Evolutionary conservation across 2,113 vertebrate species (phyloP).

Genomic region (Nothoprocta pentlandii): DNA sequence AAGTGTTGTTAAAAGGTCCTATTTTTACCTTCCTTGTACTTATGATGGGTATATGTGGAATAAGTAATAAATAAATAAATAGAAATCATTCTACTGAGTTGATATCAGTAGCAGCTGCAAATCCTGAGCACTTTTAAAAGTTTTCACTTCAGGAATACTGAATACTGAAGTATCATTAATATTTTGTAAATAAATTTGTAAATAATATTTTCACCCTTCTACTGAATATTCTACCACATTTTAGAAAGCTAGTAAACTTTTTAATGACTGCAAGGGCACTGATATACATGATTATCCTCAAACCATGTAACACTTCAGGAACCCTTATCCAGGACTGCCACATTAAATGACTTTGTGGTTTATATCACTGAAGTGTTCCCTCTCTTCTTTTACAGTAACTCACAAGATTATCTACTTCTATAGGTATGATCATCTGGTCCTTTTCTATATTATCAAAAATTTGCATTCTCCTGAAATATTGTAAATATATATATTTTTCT

Average conservation of each 20-base stretch:
- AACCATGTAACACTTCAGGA: background rate
- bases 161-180: background rate
- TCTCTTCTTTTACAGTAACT: background rate
- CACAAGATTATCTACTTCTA: background rate
- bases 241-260: background rate
- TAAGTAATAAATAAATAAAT: background rate
- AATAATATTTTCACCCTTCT: background rate
- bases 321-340: background rate
- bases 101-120: background rate
- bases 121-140: background rate
- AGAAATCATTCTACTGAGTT: accelerated
- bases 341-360: background rate
- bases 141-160: background rate
- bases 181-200: background rate
- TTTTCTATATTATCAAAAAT: background rate
- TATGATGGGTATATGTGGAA: background rate
- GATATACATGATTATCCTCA: background rate
- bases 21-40: background rate
- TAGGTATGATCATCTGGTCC: background rate
- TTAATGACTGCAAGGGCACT: background rate
- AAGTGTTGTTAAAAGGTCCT: background rate
- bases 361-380: background rate
- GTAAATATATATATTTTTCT: background rate
- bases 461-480: background rate
- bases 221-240: background rate